Conservation (phyloP, 2,113 vertebrate genomes). For the Ciconia maguari region DNA sequence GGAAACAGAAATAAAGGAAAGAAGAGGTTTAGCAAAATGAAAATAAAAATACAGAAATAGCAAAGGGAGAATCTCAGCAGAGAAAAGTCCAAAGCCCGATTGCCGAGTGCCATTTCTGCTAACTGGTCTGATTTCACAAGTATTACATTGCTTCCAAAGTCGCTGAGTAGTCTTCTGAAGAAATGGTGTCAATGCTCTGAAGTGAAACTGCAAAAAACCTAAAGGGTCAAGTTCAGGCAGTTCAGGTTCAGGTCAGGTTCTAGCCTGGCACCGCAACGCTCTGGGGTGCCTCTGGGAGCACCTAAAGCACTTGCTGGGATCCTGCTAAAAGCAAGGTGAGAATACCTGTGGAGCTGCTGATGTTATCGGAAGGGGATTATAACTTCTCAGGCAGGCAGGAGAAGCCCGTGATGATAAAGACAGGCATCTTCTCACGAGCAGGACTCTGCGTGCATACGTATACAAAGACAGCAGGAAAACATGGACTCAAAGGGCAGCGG, state of each 20-base stretch:
- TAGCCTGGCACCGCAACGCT: fast-evolving
- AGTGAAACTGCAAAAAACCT: neutral
- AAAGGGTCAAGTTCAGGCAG: neutral
- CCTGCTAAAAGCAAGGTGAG: neutral
- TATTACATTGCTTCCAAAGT: fast-evolving
- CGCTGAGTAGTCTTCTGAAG: neutral
- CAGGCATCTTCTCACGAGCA: neutral
- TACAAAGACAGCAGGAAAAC: neutral
- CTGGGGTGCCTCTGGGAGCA: neutral
- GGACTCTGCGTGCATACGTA: fast-evolving
- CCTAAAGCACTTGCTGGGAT: fast-evolving
- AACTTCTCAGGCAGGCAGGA: neutral
- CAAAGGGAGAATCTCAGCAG: neutral
- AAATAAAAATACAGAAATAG: constrained; percentile 31
- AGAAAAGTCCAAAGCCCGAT: neutral
- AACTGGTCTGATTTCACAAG: neutral
- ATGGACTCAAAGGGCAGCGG: neutral
- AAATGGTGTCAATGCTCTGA: fast-evolving
- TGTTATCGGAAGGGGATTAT: too few relatives aligned
- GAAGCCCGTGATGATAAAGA: neutral
- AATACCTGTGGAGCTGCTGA: neutral
- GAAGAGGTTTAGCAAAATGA: neutral
- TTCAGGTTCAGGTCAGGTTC: neutral
- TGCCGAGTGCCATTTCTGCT: neutral
- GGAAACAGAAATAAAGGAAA: constrained; percentile 23